Conservation (phyloP, 2,888 invertebrate species). For the Phasia obesa region DNA sequence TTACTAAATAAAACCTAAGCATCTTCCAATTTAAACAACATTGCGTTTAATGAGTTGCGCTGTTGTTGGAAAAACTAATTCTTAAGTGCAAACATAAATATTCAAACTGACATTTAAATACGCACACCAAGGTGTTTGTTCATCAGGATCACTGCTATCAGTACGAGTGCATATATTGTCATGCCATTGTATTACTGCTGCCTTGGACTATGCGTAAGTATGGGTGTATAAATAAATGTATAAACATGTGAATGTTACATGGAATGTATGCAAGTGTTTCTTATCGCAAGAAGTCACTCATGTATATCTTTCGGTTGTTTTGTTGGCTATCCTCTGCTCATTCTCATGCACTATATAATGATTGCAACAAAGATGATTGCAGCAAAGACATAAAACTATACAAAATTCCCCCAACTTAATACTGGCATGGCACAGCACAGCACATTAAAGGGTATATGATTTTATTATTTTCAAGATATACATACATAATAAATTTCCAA, state of each 20-base stretch:
- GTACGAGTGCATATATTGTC: neutral
- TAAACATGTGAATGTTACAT: neutral
- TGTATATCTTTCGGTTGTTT: constrained; percentile 63
- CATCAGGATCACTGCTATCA: neutral
- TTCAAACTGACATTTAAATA: constrained; percentile 24
- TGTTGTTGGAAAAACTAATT: no score
- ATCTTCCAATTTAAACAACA: no score
- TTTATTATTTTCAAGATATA: constrained; percentile 1
- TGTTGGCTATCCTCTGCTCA: constrained; percentile 45
- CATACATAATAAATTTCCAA: constrained; percentile 16
- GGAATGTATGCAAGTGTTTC: constrained; percentile 60
- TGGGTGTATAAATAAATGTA: neutral
- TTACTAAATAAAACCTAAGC: no score
- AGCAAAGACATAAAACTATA: constrained; percentile 52
- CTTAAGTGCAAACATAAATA: constrained; percentile 1
- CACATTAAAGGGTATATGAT: neutral
- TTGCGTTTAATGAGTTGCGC: no score
- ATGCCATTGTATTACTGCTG: constrained; percentile 18
- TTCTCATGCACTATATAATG: constrained; percentile 6
- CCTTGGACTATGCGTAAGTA: neutral
- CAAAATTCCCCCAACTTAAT: neutral
- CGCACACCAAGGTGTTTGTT: constrained; percentile 16
- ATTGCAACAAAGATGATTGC: constrained; percentile 54
- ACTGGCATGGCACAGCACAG: no score
- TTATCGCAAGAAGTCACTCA: constrained; percentile 68